Percentiles rank a stretch among this genome's conserved stretches.
These are phyloP conservation scores for Potamilus streckersoni DNA, from an alignment of 1,140 invertebrate species.

Conservation along the genomic window DNA sequence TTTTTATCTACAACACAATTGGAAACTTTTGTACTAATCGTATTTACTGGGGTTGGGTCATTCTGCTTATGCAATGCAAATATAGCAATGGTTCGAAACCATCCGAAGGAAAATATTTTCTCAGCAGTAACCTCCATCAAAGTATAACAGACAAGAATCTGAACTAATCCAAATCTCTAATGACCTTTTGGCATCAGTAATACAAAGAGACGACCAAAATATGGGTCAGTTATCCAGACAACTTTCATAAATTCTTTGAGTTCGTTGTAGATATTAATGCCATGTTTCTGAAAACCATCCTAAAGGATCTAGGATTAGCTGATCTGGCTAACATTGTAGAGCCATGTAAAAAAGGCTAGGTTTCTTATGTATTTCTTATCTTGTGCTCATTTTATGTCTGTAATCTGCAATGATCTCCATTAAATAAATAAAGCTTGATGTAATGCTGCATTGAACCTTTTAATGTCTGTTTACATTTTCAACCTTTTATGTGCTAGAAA, in stretches of 20 bases:
- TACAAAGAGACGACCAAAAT: constrained; percentile 35
- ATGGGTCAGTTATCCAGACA: constrained; percentile 24
- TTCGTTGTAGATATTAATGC: constrained; percentile 11
- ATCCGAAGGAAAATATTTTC: constrained; percentile 39
- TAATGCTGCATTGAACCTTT: too few species aligned
- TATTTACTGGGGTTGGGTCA: not conserved
- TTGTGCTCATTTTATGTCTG: too few species aligned
- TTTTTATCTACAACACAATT: too few species aligned
- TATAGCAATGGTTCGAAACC: constrained; percentile 52
- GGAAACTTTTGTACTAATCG: too few species aligned
- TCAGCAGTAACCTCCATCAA: constrained; percentile 39
- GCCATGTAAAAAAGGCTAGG: too few species aligned
- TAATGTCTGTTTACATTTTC: too few species aligned
- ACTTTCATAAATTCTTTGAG: constrained; percentile 27
- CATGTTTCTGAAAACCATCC: constrained; percentile 10
- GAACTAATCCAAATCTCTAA: constrained; percentile 44
- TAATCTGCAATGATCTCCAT: too few species aligned
- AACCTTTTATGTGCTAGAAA: too few species aligned
- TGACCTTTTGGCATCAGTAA: constrained; percentile 47
- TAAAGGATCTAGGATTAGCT: constrained; percentile 36
- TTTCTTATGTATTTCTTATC: too few species aligned
- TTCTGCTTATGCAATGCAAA: constrained; percentile 31
- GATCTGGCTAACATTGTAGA: constrained; percentile 36
- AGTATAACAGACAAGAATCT: constrained; percentile 41
- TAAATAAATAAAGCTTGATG: too few species aligned